phyloP scores from a whole-genome alignment of 2,113 vertebrate species.

The Chauna torquata region DNA sequence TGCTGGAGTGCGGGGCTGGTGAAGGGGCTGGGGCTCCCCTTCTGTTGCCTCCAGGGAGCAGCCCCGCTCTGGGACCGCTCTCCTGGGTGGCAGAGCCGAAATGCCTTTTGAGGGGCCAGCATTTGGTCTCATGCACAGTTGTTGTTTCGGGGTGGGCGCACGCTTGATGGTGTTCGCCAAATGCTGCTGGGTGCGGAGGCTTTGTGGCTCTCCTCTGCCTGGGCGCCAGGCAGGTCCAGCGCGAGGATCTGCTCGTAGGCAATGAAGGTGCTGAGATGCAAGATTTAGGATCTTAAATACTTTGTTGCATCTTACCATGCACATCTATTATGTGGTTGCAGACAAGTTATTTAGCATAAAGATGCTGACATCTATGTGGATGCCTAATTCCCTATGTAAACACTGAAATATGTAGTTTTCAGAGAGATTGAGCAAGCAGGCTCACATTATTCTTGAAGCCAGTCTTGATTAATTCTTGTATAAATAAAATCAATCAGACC shows the following conservation, averaged over 20 bases:
- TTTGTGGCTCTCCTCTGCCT: accelerated
- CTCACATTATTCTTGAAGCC: not conserved
- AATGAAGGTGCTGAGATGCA: accelerated
- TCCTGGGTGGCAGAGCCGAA: not conserved
- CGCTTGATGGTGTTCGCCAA: not conserved
- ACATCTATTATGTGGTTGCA: not conserved
- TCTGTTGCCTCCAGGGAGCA: not conserved
- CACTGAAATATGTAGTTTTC: not conserved
- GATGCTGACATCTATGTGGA: not conserved
- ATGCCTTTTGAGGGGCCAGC: accelerated
- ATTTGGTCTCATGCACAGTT: accelerated
- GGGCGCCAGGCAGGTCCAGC: accelerated
- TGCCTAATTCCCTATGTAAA: not conserved
- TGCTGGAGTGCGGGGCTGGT: not conserved
- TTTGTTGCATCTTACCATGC: not conserved
- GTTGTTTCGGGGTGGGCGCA: not conserved
- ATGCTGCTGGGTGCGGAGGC: accelerated
- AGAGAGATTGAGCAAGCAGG: not conserved
- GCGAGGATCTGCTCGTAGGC: accelerated
- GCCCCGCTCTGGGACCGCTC: accelerated
- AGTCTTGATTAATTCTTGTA: not conserved
- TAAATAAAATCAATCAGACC: not conserved
- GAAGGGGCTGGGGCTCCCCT: not conserved
- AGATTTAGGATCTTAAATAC: not conserved
- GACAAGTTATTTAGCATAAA: not conserved